Evolutionary conservation across 2,888 invertebrate genomes (phyloP).

Genomic region (Junonia oenone): DNA sequence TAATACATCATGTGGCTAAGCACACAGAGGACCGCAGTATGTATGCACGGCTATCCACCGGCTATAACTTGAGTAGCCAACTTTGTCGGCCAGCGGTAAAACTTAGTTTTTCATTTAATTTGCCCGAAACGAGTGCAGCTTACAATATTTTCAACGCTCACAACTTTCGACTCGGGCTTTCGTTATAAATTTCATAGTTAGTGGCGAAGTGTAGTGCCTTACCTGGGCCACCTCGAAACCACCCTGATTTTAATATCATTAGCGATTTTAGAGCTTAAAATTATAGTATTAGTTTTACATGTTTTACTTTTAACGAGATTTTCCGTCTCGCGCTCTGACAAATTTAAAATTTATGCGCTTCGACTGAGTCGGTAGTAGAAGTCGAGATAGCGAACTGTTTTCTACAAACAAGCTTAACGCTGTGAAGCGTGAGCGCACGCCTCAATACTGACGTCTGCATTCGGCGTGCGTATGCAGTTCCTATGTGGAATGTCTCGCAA

Average conservation of each 20-base stretch:
- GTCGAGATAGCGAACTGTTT: slow-evolving; percentile 44
- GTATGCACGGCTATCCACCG: slow-evolving; percentile 38
- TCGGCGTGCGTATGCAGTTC: slow-evolving; percentile 48
- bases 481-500: slow-evolving; percentile 47
- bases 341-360: slow-evolving; percentile 17
- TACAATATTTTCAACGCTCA: slow-evolving; percentile 74
- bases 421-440: slow-evolving; percentile 50
- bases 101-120: slow-evolving; percentile 78
- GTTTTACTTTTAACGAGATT: slow-evolving; percentile 8
- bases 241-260: slow-evolving; percentile 26
- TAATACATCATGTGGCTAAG: slow-evolving; percentile 28
- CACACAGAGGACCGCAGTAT: slow-evolving; percentile 30
- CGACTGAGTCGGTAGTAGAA: slow-evolving; percentile 26
- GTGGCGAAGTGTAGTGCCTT: slow-evolving; percentile 34
- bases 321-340: slow-evolving; percentile 3
- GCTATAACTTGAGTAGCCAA: slow-evolving; percentile 69
- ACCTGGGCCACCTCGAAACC: slow-evolving; percentile 26
- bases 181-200: slow-evolving; percentile 71
- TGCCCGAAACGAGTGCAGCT: slow-evolving; percentile 73
- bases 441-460: slow-evolving; percentile 41
- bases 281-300: slow-evolving; percentile 20
- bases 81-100: slow-evolving; percentile 64
- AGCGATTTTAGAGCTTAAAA: slow-evolving; percentile 24
- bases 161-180: slow-evolving; percentile 64
- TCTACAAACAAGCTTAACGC: slow-evolving; percentile 57